These are phyloP conservation scores for Eulemur rufifrons DNA, from an alignment of 2,113 vertebrate genomes.

Conservation along the genomic window DNA sequence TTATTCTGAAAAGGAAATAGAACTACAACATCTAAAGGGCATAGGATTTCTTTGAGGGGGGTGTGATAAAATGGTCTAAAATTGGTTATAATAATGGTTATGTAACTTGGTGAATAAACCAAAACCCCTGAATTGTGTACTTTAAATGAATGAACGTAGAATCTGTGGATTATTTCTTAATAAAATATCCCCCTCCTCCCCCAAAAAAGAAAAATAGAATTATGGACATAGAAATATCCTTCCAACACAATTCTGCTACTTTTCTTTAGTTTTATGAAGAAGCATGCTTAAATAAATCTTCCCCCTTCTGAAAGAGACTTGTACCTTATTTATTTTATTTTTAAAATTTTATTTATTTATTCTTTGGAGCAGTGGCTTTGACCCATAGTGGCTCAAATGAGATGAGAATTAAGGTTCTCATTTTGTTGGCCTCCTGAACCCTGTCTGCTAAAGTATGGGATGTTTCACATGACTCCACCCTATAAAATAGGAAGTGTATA, in stretches of 20 bases:
- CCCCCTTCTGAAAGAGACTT: not conserved
- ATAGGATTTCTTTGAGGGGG: not conserved
- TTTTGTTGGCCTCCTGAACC: not conserved
- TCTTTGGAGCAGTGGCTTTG: not conserved
- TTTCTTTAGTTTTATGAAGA: constrained; percentile 5
- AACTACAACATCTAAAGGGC: not conserved
- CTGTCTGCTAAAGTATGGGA: not conserved
- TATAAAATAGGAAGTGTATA: not conserved
- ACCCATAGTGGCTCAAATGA: not conserved
- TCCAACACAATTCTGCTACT: not conserved
- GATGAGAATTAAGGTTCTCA: not conserved
- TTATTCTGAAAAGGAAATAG: not conserved
- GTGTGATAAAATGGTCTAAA: not conserved
- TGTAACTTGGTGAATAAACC: not conserved
- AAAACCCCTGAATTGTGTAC: not conserved
- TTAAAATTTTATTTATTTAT: not conserved
- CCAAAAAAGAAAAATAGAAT: not conserved
- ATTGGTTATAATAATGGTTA: not conserved
- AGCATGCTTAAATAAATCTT: not conserved
- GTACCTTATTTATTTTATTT: not conserved
- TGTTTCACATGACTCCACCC: not conserved
- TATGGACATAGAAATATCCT: not conserved
- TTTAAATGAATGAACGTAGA: not conserved
- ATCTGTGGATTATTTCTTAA: not conserved
- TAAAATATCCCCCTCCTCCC: not conserved